Base-by-base conservation (phyloP, 2,888 invertebrate species). In the Plagodis dolabraria region DNA sequence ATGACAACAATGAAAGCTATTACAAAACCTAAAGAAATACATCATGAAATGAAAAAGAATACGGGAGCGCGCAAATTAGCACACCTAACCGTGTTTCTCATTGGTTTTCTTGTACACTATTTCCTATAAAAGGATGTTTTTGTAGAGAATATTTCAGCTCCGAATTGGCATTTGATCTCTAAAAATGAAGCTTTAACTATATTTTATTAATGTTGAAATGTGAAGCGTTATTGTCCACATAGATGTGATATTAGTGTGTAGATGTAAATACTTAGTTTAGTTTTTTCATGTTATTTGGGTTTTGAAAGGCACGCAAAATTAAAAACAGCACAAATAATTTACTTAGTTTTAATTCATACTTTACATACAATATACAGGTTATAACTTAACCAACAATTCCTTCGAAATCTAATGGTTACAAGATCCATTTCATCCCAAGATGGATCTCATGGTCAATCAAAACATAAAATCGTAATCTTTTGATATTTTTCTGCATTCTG, bases 401-500 rank as follows among this genome's bases (percentile, higher is more conserved):
- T 22, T 22, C 22, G 22, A 22, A 2, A 22, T 22, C 22, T 1
- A 22, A 22, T 22, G 22, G 22, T 22, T 22, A 22, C 22, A 22
- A 22, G 22, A 22, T 22, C 22, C 22, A 22, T 22, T 22, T 22
- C 22, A 22, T 22, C 22, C 22, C 22, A 22, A 22, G 22, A 22
- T 22, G 22, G 22, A 22, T 22, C 1, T 22, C 22, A 22, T 22
- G 22, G 22, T 43, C 12, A 55, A 70, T 89, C 85, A 69, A 22
- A 91, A 87, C 33, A 85, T 87, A 73, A 92, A 92, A 69, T 92
- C 92, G 65, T 93, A 93, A 62, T 87, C 78, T 57, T 86, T 78
- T 6, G 87, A 78, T 55, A 90, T 67, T 60, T 86, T 76, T 63
- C 80, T 79, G 47, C 77, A 81, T 55, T 79, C 83, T 33, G 79